Evolutionary conservation across 2,797 vertebrate genomes (phyloP).

Genomic region (Pseudocheirus occidentalis): DNA sequence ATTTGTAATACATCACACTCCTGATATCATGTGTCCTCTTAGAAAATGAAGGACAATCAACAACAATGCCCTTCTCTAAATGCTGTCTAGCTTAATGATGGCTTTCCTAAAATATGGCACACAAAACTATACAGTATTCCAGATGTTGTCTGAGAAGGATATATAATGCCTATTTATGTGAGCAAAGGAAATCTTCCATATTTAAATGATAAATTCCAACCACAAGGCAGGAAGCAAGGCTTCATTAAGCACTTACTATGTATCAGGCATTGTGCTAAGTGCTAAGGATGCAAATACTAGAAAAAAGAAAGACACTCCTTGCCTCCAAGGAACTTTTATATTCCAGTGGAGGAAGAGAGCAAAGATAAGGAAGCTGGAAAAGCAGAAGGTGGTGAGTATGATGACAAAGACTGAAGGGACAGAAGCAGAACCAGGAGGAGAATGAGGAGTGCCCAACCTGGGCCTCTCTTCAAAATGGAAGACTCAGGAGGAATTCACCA

Average conservation of each 20-base stretch:
- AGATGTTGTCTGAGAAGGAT: neutral
- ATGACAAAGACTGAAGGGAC: neutral
- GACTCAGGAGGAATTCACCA: neutral
- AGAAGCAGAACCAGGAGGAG: neutral
- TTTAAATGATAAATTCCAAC: neutral
- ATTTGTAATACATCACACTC: too few species aligned
- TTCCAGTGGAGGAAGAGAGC: neutral
- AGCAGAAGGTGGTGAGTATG: neutral
- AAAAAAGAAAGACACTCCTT: neutral
- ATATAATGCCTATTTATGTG: neutral
- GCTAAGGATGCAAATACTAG: neutral
- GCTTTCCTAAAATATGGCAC: too few species aligned
- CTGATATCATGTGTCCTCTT: too few species aligned
- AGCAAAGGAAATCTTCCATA: neutral
- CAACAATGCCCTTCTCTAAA: too few species aligned
- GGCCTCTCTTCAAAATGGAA: neutral
- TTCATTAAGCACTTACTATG: neutral
- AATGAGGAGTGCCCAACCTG: neutral
- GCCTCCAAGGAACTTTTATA: neutral
- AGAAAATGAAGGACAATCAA: too few species aligned
- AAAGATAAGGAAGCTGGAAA: neutral
- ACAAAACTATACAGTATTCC: neutral
- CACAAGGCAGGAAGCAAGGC: neutral
- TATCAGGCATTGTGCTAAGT: neutral
- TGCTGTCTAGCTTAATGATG: too few species aligned